phyloP scores from a whole-genome alignment of 1,140 invertebrate genomes.

The Drosophila tropicalis region DNA sequence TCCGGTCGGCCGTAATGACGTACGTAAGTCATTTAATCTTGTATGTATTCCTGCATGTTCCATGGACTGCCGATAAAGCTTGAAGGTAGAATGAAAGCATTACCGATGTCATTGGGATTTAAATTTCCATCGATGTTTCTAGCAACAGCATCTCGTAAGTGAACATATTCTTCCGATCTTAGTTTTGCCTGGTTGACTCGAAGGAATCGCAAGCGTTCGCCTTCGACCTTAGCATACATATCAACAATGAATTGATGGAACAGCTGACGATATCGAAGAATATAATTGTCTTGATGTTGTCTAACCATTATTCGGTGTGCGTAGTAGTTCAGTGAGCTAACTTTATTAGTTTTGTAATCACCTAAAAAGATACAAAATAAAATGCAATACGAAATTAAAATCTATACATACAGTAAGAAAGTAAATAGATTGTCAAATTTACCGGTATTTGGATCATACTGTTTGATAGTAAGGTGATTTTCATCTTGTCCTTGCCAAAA shows the following conservation, averaged over 20 bases:
- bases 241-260: not conserved
- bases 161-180: not conserved
- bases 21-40: no score
- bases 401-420: no score
- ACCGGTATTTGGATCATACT: no score
- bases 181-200: constrained; percentile 2
- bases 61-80: no score
- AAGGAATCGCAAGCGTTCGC: constrained; percentile 2
- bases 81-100: no score
- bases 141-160: not conserved
- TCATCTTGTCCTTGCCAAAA: no score
- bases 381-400: no score
- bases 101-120: not conserved
- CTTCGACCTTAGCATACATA: constrained; percentile 12
- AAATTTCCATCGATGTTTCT: constrained; percentile 12
- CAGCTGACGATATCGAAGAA: not conserved
- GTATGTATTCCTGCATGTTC: no score
- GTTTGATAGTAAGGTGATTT: no score
- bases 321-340: constrained; percentile 13
- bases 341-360: not conserved
- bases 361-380: no score
- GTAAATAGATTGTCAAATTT: no score
- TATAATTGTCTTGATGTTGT: not conserved
- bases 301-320: not conserved
- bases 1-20: no score